These are phyloP conservation scores for Euura lappo DNA, from an alignment of 1,140 invertebrate genomes.

Conservation along the genomic window DNA sequence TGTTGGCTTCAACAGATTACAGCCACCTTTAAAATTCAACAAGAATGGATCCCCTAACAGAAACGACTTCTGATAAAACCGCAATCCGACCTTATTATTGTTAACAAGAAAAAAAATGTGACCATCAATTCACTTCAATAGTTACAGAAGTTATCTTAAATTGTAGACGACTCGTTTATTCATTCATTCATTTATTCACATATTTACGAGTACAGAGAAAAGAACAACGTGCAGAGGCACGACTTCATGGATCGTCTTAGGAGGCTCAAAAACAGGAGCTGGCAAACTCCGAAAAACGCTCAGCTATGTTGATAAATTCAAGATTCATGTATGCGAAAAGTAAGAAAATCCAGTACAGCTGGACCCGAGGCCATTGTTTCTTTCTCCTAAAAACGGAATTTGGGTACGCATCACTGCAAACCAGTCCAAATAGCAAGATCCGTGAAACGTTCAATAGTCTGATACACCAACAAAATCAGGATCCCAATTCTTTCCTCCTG, in stretches of 20 bases:
- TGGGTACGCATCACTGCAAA: neutral
- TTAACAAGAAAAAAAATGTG: too few species aligned
- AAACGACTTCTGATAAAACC: too few species aligned
- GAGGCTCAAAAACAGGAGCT: constrained; percentile 35
- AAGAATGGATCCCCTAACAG: constrained; percentile 34
- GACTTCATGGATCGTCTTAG: constrained; percentile 61
- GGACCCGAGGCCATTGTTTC: neutral
- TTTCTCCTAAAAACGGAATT: neutral
- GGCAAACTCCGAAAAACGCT: neutral
- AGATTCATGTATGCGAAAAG: neutral
- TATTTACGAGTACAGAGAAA: constrained; percentile 53
- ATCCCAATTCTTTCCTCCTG: too few species aligned
- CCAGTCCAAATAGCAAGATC: too few species aligned
- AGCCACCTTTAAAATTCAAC: too few species aligned
- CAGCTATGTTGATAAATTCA: neutral
- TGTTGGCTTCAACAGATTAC: too few species aligned
- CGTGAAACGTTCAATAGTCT: too few species aligned
- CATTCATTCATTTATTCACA: constrained; percentile 37
- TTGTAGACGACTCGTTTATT: constrained; percentile 29
- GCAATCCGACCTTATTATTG: too few species aligned
- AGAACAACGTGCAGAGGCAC: constrained; percentile 50
- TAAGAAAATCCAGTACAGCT: neutral
- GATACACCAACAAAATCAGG: too few species aligned
- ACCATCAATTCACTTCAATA: too few species aligned
- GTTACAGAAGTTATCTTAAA: constrained; percentile 22